These are phyloP conservation scores for Galerucella calmariensis DNA, from an alignment of 2,888 invertebrate species.

Conservation along the genomic window DNA sequence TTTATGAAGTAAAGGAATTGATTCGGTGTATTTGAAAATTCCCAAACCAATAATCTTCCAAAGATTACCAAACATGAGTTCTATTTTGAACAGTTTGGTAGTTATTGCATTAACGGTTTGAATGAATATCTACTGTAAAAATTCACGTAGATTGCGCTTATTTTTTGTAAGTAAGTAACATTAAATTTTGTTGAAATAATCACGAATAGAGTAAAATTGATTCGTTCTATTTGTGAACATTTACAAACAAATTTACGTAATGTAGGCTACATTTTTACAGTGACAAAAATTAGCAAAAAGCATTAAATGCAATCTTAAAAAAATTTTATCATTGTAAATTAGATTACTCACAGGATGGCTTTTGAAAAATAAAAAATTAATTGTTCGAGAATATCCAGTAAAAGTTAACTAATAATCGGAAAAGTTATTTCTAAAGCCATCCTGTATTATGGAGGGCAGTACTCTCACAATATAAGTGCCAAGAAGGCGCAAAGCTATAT, in stretches of 20 bases:
- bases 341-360: slow-evolving; percentile 28
- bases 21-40: slow-evolving; percentile 18
- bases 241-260: slow-evolving; percentile 26
- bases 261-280: slow-evolving; percentile 50
- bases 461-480: slow-evolving; percentile 58
- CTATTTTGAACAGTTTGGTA: slow-evolving; percentile 12
- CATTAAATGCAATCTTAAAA: slow-evolving; percentile 41
- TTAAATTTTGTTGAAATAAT: slow-evolving; percentile 38
- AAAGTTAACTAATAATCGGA: slow-evolving; percentile 1
- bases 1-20: not conserved
- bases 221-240: slow-evolving; percentile 20
- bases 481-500: slow-evolving; percentile 59
- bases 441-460: slow-evolving; percentile 46
- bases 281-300: slow-evolving; percentile 44
- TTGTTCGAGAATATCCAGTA: slow-evolving; percentile 14
- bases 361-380: slow-evolving; percentile 24
- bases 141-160: slow-evolving; percentile 43
- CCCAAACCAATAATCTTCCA: slow-evolving; percentile 3
- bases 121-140: not conserved
- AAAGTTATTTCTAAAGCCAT: slow-evolving; percentile 26
- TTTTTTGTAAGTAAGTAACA: slow-evolving; percentile 51
- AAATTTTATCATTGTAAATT: slow-evolving; percentile 41
- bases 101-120: not conserved
- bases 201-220: slow-evolving; percentile 4
- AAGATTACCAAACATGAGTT: not conserved